Conservation (phyloP, 2,797 vertebrate species). For the Hoplostethus mediterraneus region DNA sequence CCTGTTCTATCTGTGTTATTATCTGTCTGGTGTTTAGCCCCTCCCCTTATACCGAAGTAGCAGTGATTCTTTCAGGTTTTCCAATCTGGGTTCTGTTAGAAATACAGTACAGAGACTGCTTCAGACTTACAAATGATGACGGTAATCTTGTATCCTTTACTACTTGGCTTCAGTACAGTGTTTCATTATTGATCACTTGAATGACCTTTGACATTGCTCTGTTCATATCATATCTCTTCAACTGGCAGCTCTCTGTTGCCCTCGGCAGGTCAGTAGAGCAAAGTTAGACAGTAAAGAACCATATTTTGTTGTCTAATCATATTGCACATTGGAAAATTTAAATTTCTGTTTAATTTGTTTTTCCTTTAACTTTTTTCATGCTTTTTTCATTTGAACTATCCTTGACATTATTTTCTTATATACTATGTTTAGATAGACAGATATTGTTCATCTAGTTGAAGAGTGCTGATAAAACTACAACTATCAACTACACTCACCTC, state of each 20-base stretch:
- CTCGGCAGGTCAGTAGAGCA: constrained; percentile 7
- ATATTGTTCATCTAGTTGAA: no score
- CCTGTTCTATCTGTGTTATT: not conserved
- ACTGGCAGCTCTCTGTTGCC: not conserved
- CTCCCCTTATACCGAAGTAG: not conserved
- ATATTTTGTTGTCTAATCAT: no score
- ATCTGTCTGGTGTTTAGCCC: not conserved
- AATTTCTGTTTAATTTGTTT: no score
- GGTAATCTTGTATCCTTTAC: not conserved
- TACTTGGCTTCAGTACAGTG: not conserved
- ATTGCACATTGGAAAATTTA: no score
- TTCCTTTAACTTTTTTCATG: no score
- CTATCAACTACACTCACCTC: no score
- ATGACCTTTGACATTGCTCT: constrained; percentile 3
- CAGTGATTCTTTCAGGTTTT: not conserved
- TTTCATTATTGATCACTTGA: constrained; percentile 31
- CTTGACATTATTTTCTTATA: no score
- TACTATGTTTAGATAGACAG: no score
- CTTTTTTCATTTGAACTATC: no score
- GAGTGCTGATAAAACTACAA: no score
- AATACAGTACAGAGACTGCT: not conserved
- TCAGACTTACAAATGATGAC: constrained; percentile 21
- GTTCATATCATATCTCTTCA: constrained; percentile 8
- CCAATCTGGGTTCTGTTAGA: constrained; percentile 6
- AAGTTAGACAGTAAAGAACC: no score